Base-by-base conservation (phyloP, 2,113 vertebrate genomes). In the Hemiprocne comata region DNA sequence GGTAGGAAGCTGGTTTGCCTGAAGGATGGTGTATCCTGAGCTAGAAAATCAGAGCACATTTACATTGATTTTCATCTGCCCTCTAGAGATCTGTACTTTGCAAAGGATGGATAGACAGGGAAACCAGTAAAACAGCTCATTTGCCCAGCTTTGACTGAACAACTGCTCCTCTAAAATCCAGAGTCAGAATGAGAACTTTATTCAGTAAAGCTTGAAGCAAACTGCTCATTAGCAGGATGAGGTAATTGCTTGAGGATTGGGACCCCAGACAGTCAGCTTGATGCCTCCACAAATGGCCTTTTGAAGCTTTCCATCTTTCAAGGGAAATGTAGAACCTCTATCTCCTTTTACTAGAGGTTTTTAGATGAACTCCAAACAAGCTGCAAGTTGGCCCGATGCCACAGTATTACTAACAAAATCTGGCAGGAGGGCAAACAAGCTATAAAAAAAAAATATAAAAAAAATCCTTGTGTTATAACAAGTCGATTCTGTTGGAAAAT, bases 381-480 rank as follows among this genome's bases (percentile, higher is more conserved):
- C 92, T 42, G 53, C 82, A 89, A 65, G 75, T 85, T 97, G 97
- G 97, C 93, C 48, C 7, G 10, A 1, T 6, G 93, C 93, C 95
- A 95, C 4, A 6, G 80, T 48, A 89, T 97, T 96, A 94, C 96
- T 97, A 93, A 97, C 87, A 87, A n/a, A 88, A 90, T 81, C 93
- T 97, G 96, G 96, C 96, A 94, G 72, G 62, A 83, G 79, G 91
- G 80, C 90, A 94, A 96, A 92, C 12, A 67, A 19, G 54, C 1
- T 40, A 17, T 38, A 70, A 25, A 77, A 79, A 77, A 89, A 61
- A 57, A 44, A 13, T 7, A n/a, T 29, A 34, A 67, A 70, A 72
- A 87, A 84, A 46, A 21, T 72, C 85, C 84, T 82, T 84, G 78
- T 81, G 61, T 80, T 91, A 87, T 67, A 95, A 87, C 42, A 74